A percentile compares a stretch with the other conserved stretches of the same genome.
Evolutionary conservation across 2,888 invertebrate species (phyloP).

Genomic region (Lutraria lutraria): DNA sequence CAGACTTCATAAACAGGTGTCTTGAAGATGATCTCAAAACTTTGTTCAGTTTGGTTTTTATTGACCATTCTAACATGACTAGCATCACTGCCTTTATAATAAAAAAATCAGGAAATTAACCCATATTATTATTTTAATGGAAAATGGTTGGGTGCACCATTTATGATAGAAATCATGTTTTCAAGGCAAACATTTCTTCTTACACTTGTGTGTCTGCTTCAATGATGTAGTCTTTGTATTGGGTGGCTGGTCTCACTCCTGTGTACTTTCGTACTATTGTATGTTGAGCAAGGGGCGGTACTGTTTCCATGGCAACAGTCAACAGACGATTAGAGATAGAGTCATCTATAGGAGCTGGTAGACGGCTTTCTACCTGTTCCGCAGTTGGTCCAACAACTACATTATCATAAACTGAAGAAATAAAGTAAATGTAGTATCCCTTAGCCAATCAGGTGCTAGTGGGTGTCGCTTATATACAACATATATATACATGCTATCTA

Average conservation of each 20-base stretch:
- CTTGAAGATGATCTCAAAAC: too few relatives aligned
- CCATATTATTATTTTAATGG: too few relatives aligned
- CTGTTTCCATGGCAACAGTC: constrained; percentile 55
- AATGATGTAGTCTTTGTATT: constrained; percentile 81
- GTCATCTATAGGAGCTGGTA: constrained; percentile 64
- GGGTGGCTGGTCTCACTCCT: constrained; percentile 82
- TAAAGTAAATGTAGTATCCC: background rate
- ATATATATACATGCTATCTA: too few relatives aligned
- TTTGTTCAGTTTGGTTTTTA: too few relatives aligned
- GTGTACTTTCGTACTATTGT: constrained; percentile 63
- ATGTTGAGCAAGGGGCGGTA: constrained; percentile 69
- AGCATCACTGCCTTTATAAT: too few relatives aligned
- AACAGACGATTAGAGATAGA: constrained; percentile 66
- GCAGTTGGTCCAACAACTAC: constrained; percentile 82
- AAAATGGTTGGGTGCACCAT: too few relatives aligned
- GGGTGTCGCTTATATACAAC: too few relatives aligned
- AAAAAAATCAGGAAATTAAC: too few relatives aligned
- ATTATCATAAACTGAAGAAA: constrained; percentile 79
- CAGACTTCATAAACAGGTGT: too few relatives aligned
- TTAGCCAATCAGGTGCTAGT: too few relatives aligned
- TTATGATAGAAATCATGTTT: too few relatives aligned
- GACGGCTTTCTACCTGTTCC: constrained; percentile 73
- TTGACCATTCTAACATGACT: too few relatives aligned
- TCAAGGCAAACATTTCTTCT: background rate
- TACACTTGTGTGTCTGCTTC: constrained; percentile 71